Conservation (phyloP, 2,888 invertebrate genomes). For the Microctonus brassicae region DNA sequence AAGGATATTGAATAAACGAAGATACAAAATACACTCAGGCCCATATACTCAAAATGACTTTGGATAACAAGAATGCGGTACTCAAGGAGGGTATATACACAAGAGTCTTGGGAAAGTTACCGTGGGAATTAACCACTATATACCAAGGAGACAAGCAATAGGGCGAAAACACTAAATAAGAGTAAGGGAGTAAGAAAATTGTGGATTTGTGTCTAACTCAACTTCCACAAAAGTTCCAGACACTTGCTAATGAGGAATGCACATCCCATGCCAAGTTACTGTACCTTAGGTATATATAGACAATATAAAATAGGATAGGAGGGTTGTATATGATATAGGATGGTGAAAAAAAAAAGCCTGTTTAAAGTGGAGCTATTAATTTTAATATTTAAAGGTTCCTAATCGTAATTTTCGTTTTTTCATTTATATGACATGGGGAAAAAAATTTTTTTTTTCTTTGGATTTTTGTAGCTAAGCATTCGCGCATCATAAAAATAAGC, state of each 20-base stretch:
- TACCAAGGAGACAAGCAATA: conserved; percentile 10
- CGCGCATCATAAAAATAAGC: too few relatives aligned
- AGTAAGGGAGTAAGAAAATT: conserved; percentile 14
- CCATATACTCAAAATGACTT: conserved; percentile 5
- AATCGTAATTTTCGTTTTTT: too few relatives aligned
- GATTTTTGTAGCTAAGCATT: too few relatives aligned
- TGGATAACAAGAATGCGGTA: conserved; percentile 26
- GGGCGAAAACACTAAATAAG: conserved; percentile 7
- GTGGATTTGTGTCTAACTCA: conserved; percentile 36
- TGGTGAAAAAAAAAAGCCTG: too few relatives aligned
- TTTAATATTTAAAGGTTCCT: too few relatives aligned
- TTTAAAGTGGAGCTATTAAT: too few relatives aligned
- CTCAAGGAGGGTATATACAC: too few relatives aligned
- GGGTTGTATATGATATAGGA: too few relatives aligned
- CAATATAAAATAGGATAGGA: too few relatives aligned
- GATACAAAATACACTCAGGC: neutral
- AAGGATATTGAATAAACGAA: conserved; percentile 7
- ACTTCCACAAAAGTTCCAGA: conserved; percentile 61
- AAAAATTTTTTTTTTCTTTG: too few relatives aligned
- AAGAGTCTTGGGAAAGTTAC: neutral
- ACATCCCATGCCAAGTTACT: conserved; percentile 39
- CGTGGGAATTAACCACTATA: conserved; percentile 25
- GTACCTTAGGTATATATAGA: too few relatives aligned
- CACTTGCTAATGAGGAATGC: conserved; percentile 65
- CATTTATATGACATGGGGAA: too few relatives aligned